Base-by-base conservation (phyloP, 2,888 invertebrate genomes). In the Selenia dentaria region DNA sequence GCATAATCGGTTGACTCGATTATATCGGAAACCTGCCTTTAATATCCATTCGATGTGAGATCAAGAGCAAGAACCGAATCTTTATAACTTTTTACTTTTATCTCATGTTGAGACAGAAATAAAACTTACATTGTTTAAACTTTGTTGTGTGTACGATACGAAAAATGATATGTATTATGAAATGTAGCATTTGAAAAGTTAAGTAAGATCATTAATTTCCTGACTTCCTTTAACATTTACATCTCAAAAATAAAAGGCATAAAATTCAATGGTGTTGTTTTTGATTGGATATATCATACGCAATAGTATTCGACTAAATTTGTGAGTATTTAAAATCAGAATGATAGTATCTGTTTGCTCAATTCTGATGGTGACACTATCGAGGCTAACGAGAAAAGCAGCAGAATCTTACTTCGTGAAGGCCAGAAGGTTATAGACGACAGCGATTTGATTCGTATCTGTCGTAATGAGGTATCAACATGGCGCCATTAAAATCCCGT, bases 401-500 rank as follows among this genome's bases (percentile, higher is more conserved):
- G 67, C 62, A 63, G 64, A 63, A 62, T 60, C 47, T 58, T 62
- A 42, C 36, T 60, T 80, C 76, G 79, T 79, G 77, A 74, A 74
- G 75, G 74, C 72, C 77, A 62, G 60, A 64, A 70, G 77, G 77
- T 76, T 43, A 67, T 65, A 59, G 64, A 57, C 58, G 67, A 32
- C 36, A 41, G 32, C 10, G 73, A 70, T 74, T 72, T 70, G 72
- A 64, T 70, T 75, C 76, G 80, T 52, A 83, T 84, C 83, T 71
- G 78, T 74, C 79, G 77, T 84, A 76, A 73, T 75, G 70, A 74
- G 69, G 62, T 59, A 62, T 59, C 65, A 67, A 69, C 58, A 60
- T 66, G 76, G 75, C 75, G 82, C 80, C 80, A 75, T 80, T 79
- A 81, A 72, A 69, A 70, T 64, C 69, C 61, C 66, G 67, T 79